Evolutionary conservation across 2,113 vertebrate species (phyloP).

Genomic region (Noctilio leporinus): DNA sequence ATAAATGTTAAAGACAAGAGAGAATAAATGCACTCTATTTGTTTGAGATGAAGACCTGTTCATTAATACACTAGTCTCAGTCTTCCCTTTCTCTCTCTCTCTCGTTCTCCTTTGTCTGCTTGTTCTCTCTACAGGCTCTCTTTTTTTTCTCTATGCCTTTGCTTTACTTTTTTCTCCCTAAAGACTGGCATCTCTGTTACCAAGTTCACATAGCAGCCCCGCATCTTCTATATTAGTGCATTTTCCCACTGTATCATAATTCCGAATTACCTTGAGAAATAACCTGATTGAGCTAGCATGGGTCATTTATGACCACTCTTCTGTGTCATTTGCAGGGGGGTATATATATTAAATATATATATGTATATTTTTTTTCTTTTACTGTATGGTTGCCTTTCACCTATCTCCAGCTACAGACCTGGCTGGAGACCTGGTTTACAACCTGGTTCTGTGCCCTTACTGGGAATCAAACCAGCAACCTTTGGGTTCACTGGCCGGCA

Average conservation of each 20-base stretch:
- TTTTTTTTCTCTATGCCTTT: background rate
- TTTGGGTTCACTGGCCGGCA: too few relatives aligned
- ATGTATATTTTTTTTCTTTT: too few relatives aligned
- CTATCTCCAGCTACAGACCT: too few relatives aligned
- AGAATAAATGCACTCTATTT: background rate
- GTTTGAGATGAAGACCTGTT: background rate
- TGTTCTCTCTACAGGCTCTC: background rate
- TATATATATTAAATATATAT: background rate
- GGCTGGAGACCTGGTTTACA: too few relatives aligned
- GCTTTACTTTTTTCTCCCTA: background rate
- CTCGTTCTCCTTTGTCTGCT: background rate
- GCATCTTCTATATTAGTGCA: background rate
- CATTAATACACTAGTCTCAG: background rate
- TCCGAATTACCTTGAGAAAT: background rate
- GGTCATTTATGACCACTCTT: background rate
- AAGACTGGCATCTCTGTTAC: background rate
- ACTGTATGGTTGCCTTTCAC: too few relatives aligned
- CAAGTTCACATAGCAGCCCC: background rate
- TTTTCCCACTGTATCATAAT: background rate
- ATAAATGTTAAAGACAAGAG: background rate
- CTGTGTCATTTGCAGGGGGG: background rate
- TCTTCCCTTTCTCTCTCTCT: background rate
- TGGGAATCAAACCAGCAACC: too few relatives aligned
- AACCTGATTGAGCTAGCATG: background rate
- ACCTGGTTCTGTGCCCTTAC: too few relatives aligned